Evolutionary conservation across 2,797 vertebrate species (phyloP), one percentile per base, ranked within the genome.

Genomic region (Rhabdomys pumilio): DNA sequence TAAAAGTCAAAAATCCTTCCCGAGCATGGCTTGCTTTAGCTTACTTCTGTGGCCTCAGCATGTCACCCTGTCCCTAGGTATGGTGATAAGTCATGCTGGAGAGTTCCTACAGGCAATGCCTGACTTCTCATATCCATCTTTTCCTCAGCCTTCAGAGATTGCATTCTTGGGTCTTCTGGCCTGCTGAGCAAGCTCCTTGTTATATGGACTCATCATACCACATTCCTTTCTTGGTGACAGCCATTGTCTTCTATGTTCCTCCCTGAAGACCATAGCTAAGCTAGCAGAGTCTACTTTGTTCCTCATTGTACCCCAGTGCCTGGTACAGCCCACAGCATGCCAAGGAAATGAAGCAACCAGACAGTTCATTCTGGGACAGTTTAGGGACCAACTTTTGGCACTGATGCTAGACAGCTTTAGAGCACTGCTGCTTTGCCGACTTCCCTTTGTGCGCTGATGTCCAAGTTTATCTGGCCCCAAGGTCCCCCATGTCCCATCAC

Each of bases 131-230:
- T 0, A 0, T 4, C 53, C 63, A 69, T 31, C 19, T 31, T 59
- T 63, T 11, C 10, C 73, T 85, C 1, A 19, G n/a, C 77, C 76
- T 69, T 31, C 31, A 20, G 6, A 0, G 6, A 53, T 20, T 65
- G 22, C 12, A 4, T 47, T 63, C 24, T 14, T 6, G 15, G 11
- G 69, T 84, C 34, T 65, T 50, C 69, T 24, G 17, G 55, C 13
- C 31, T 11, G 17, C 17, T 6, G 47, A 10, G 24, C 0, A 7
- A 38, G 77, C 19, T 69, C 31, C 95, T 65, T 44, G 41, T 41
- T 44, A 24, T 29, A 1, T 0, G 50, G n/a, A 29, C 65, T 63
- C 22, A 24, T 11, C 0, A 1, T 6, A 77, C 38, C 44, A 6
- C 2, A 1, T 22, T 2, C 22, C 2, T 80, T 65, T 82, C 81